phyloP scores from a whole-genome alignment of 2,797 vertebrate species.

The Austrolebias charrua region DNA sequence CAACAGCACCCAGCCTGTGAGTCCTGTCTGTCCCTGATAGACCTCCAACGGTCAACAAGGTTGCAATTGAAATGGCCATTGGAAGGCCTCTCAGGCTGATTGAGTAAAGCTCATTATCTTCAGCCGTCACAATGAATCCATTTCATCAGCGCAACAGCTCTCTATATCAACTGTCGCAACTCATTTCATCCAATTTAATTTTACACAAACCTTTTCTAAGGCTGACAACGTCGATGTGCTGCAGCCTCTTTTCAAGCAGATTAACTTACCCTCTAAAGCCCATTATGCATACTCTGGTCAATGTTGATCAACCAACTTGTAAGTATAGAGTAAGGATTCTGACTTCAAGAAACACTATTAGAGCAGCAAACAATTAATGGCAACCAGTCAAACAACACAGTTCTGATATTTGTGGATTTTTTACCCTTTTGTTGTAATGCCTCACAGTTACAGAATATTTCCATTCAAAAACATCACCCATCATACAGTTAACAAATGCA shows the following conservation, averaged over 20 bases:
- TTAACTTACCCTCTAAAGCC: constrained; percentile 66
- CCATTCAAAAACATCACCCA: no score
- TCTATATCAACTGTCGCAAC: constrained; percentile 71
- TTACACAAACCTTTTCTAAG: constrained; percentile 59
- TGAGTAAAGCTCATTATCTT: constrained; percentile 79
- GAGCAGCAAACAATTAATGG: background rate
- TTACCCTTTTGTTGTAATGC: background rate
- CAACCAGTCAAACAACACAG: constrained; percentile 2
- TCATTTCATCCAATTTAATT: constrained; percentile 75
- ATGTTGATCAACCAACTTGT: constrained; percentile 50
- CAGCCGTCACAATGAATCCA: constrained; percentile 73
- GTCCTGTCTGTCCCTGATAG: constrained; percentile 16
- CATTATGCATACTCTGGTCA: constrained; percentile 39
- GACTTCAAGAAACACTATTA: constrained; percentile 21
- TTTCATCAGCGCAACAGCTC: constrained; percentile 68
- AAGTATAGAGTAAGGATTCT: constrained; percentile 16
- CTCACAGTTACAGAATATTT: background rate
- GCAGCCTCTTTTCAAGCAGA: constrained; percentile 66
- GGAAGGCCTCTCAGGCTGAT: constrained; percentile 70
- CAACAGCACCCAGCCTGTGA: constrained; percentile 11
- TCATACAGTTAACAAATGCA: no score
- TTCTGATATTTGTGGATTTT: background rate
- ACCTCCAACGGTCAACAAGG: constrained; percentile 34
- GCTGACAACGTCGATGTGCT: constrained; percentile 63
- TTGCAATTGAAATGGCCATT: constrained; percentile 49